Base-by-base conservation (phyloP, 2,797 vertebrate species). In the Protosalanx chinensis region DNA sequence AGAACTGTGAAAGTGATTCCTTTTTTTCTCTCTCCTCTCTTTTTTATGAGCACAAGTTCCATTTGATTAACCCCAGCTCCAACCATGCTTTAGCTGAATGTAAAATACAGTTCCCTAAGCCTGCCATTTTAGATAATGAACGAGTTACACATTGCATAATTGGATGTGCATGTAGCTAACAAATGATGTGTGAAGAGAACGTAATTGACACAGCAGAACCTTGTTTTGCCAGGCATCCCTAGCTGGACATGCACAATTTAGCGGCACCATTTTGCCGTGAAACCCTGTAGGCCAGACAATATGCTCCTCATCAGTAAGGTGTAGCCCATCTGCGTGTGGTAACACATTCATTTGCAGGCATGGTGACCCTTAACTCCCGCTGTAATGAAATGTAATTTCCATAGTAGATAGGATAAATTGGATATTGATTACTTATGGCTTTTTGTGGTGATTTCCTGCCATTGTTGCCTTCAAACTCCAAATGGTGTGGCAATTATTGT, bases 211-310 rank as follows among this genome's bases (percentile, higher is more conserved):
- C 30, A 6, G 16, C 16, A 32, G 6, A 62, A 62, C 20, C 60
- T 30, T 32, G 16, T 29, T 29, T 62, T 62, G 58, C 58, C 12
- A 30, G 13, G 7, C 27, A 15, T 62, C 16, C 29, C 60, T 33
- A 13, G 60, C 60, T 33, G 60, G 15, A 62, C 30, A 62, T 62
- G 30, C 60, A 30, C 60, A 62, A 62, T 33, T 62, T 16, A 62
- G 23, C 27, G n/a, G 10, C 10, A 60, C 60, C 30, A 62, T 62
- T 62, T 29, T 30, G 60, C 15, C 5, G 30, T 3, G 16, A 62
- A 27, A 27, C 30, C 60, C 60, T 30, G 30, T 62, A 29, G 60
- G 51, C 18, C 51, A 56, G 51, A n/a, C 51, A 56, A n/a, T 56
- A n/a, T 56, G 51, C 4, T 5, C 2, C 51, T 1, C 15, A 56